A percentile compares a stretch with the other conserved stretches of the same genome.
phyloP scores from a whole-genome alignment of 2,113 vertebrate species.

The Camelus dromedarius region DNA sequence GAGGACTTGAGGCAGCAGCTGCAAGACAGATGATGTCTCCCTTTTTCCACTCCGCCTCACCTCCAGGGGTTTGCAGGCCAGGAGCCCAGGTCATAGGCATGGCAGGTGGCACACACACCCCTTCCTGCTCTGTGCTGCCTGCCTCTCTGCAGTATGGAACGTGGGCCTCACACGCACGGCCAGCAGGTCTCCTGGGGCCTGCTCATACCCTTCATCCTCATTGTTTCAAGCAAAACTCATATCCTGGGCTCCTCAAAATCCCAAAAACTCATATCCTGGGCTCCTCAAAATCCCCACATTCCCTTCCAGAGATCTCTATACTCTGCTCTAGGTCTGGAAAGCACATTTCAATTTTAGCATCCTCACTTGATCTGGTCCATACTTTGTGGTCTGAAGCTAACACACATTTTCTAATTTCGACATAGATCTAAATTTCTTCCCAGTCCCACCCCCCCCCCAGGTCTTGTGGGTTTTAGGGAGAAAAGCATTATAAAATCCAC shows the following conservation, averaged over 20 bases:
- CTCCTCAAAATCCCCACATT: neutral
- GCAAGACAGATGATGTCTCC: neutral
- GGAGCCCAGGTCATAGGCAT: too few relatives aligned
- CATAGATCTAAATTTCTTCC: neutral
- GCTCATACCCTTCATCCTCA: neutral
- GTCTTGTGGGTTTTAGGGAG: neutral
- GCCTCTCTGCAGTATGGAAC: neutral
- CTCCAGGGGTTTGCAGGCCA: neutral
- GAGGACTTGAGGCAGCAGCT: neutral
- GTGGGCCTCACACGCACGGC: neutral
- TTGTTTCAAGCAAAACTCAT: neutral
- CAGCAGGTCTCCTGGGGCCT: neutral
- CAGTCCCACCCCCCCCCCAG: neutral
- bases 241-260: too few relatives aligned
- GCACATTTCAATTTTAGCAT: neutral
- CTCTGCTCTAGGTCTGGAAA: neutral
- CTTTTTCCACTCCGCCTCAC: neutral
- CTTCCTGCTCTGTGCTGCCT: neutral
- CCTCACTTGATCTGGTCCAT: neutral
- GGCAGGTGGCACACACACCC: too few relatives aligned
- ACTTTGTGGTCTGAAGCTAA: neutral
- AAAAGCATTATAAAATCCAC: neutral
- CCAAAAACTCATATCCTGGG: neutral
- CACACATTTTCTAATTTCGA: conserved; percentile 22
- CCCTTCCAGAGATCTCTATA: neutral